Percentiles rank a stretch among this genome's conserved stretches.
phyloP scores from a whole-genome alignment of 2,797 vertebrate genomes.

The Cynodonichthys magdalenae region DNA sequence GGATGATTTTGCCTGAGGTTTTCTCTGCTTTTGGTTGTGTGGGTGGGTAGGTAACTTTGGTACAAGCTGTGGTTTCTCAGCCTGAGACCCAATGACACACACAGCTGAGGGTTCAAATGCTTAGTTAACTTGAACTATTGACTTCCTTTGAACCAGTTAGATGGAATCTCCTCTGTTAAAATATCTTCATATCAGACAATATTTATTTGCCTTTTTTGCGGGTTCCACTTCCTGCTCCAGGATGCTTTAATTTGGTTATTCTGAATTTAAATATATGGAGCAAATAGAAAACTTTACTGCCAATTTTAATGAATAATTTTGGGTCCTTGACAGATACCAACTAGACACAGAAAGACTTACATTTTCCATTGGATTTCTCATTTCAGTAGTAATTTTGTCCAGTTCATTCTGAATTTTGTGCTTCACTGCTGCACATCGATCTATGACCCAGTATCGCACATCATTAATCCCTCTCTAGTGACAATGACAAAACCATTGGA shows the following conservation, averaged over 20 bases:
- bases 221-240: constrained; percentile 5
- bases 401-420: constrained; percentile 6
- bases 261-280: not conserved
- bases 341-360: constrained; percentile 11
- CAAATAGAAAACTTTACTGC: not conserved
- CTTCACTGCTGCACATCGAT: not conserved
- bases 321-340: not conserved
- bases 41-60: constrained; percentile 33
- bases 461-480: constrained; percentile 25
- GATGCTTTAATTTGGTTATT: constrained; percentile 6
- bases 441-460: constrained; percentile 17
- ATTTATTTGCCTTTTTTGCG: constrained; percentile 5
- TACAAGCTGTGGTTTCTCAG: constrained; percentile 42
- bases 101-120: constrained; percentile 33
- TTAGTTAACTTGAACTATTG: constrained; percentile 39
- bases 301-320: constrained; percentile 18
- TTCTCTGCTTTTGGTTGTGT: constrained; percentile 44
- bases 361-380: constrained; percentile 21
- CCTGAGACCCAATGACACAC: constrained; percentile 30
- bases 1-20: constrained; percentile 44
- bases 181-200: constrained; percentile 12
- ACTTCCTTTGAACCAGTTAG: constrained; percentile 23
- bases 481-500: constrained; percentile 15
- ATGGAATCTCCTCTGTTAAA: constrained; percentile 24
- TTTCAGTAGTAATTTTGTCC: constrained; percentile 15